A percentile compares a stretch with the other conserved stretches of the same genome.
Conservation (phyloP, 2,888 invertebrate species). For the Pseudococcus longispinus region DNA sequence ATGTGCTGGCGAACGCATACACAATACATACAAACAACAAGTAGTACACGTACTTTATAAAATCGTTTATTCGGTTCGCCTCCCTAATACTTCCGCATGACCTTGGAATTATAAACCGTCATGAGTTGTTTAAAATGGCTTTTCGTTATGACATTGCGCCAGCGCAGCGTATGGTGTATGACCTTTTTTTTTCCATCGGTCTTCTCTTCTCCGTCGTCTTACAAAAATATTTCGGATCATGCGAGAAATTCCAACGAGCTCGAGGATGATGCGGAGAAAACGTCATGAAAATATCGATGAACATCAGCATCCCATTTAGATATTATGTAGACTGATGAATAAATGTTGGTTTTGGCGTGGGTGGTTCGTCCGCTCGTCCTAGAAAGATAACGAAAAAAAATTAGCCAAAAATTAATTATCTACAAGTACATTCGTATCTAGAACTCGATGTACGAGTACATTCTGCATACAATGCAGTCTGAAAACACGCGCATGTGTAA, state of each 20-base stretch:
- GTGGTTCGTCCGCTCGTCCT: not conserved
- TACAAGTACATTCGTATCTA: not conserved
- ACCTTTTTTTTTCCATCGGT: not conserved
- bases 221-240: too few relatives aligned
- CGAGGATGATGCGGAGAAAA: not conserved
- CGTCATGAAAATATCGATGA: not conserved
- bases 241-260: not conserved
- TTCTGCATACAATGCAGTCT: not conserved
- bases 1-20: not conserved
- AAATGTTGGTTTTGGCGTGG: not conserved
- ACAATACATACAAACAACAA: conserved; percentile 1
- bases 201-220: not conserved
- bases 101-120: conserved; percentile 18
- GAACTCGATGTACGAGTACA: not conserved
- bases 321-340: not conserved
- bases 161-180: not conserved
- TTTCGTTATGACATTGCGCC: conserved; percentile 1
- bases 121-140: not conserved
- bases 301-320: not conserved
- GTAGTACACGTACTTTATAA: not conserved
- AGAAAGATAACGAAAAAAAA: not conserved
- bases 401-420: conserved; percentile 8
- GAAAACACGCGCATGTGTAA: conserved; percentile 1
- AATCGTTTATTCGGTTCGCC: not conserved
- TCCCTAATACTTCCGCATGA: conserved; percentile 3